A percentile compares a stretch with the other conserved stretches of the same genome.
Conservation (phyloP, 2,888 invertebrate species). For the Apoda limacodes region DNA sequence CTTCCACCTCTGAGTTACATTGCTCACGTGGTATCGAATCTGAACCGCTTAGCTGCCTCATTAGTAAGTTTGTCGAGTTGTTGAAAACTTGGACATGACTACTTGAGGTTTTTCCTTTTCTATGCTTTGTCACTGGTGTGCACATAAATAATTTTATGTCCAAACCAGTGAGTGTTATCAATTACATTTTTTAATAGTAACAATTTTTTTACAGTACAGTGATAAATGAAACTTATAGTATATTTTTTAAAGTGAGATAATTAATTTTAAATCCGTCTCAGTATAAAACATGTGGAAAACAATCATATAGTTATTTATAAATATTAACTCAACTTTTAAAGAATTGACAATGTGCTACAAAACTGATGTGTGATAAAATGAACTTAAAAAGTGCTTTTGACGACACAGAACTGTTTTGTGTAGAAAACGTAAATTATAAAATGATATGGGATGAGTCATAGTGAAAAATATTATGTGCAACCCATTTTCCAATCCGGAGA, state of each 20-base stretch:
- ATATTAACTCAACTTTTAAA: constrained; percentile 25
- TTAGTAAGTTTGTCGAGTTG: constrained; percentile 15
- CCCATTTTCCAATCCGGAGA: constrained; percentile 57
- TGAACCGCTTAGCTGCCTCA: constrained; percentile 67
- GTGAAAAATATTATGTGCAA: constrained; percentile 61
- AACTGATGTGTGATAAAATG: constrained; percentile 44
- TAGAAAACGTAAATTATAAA: constrained; percentile 52
- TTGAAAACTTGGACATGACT: no score
- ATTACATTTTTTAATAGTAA: constrained; percentile 8
- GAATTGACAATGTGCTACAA: constrained; percentile 40
- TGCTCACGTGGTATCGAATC: constrained; percentile 57
- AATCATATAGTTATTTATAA: constrained; percentile 25
- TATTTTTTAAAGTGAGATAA: constrained; percentile 54
- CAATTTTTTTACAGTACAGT: constrained; percentile 44
- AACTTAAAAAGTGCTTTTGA: constrained; percentile 33
- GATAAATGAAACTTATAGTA: constrained; percentile 43
- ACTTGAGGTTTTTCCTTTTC: constrained; percentile 33
- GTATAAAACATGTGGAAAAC: constrained; percentile 49
- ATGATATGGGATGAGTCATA: constrained; percentile 69
- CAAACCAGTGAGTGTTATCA: constrained; percentile 37
- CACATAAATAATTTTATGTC: constrained; percentile 51
- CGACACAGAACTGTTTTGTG: constrained; percentile 40
- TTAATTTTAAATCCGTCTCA: constrained; percentile 52
- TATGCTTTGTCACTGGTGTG: constrained; percentile 40
- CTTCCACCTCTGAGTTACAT: constrained; percentile 62